Evolutionary conservation across 2,888 invertebrate species (phyloP), one percentile per base, ranked within the genome.

Genomic region (Calameuta filiformis): DNA sequence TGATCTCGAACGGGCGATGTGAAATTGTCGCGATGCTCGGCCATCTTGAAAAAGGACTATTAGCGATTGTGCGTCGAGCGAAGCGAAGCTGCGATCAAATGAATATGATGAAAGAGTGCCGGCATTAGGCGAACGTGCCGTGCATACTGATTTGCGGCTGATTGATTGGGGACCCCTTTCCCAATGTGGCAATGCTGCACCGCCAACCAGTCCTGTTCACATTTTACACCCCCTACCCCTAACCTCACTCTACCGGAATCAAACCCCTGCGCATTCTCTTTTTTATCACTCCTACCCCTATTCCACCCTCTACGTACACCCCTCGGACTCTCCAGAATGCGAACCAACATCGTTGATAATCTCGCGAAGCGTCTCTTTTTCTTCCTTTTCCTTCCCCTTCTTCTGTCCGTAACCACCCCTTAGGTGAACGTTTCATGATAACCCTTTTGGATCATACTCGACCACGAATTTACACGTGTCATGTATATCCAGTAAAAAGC

Each of bases 101-200:
- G 91, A 91, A 91, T 91, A 90, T 89, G 91, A 91, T 91, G 91
- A 90, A 91, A 91, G 91, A 91, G 91, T 91, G 89, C 89, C 86
- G 86, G 91, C 90, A 91, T 91, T 91, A 91, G 89, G 87, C 85
- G 89, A 87, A 91, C 91, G 91, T 91, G 91, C 89, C 88, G 88
- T 90, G 91, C 91, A 91, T 91, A 91, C 91, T 91, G 91, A 91
- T 91, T 91, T 90, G 87, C 84, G 90, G 90, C 91, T 90, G 90
- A 91, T 90, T 91, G 91, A 91, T 91, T 89, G 91, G 89, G 88
- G 40, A 56, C 40, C 87, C 91, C 89, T 90, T 89, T 90, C 86
- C 87, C 87, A 83, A 84, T 86, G 85, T 85, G 75, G 30, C 84
- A 84, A 85, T 80, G 84, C 83, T 82, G 85, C 85, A 82, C 84